Conservation (phyloP, 2,888 invertebrate genomes). For the Tuberolachnus salignus region DNA sequence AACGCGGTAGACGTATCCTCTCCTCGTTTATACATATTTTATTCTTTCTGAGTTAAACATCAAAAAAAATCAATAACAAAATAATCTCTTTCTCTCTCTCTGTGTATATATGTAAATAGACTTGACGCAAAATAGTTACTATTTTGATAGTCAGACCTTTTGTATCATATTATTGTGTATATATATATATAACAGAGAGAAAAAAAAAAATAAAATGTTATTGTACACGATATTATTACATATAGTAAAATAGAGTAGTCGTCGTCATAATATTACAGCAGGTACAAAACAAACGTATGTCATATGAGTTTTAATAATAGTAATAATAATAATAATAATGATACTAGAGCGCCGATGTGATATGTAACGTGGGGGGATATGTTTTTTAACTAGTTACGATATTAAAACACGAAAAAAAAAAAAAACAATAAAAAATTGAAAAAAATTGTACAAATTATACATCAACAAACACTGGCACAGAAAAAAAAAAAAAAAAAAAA, state of each 20-base stretch:
- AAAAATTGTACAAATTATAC: slow-evolving; percentile 23
- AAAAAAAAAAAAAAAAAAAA: slow-evolving; percentile 28
- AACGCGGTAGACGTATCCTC: too few relatives aligned
- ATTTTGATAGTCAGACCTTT: too few relatives aligned
- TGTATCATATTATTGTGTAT: too few relatives aligned
- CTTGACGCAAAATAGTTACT: too few relatives aligned
- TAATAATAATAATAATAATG: slow-evolving; percentile 34
- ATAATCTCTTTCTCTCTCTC: too few relatives aligned
- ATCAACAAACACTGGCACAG: neutral
- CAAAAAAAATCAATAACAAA: too few relatives aligned
- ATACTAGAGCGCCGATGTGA: slow-evolving; percentile 55
- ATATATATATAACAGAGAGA: too few relatives aligned
- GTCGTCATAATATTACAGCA: slow-evolving; percentile 4
- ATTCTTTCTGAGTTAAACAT: neutral
- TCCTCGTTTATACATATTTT: neutral
- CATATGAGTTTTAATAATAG: slow-evolving; percentile 10
- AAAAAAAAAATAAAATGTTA: too few relatives aligned
- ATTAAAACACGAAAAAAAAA: slow-evolving; percentile 35
- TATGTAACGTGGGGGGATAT: slow-evolving; percentile 55
- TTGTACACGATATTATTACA: too few relatives aligned
- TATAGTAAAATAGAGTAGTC: too few relatives aligned
- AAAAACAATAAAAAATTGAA: too few relatives aligned
- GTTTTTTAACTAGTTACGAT: slow-evolving; percentile 52
- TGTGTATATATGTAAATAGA: too few relatives aligned
- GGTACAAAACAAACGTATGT: slow-evolving; percentile 53